Evolutionary conservation across 92 coral and sea anemone species (phyloP).

Genomic region (Porites divaricata): DNA sequence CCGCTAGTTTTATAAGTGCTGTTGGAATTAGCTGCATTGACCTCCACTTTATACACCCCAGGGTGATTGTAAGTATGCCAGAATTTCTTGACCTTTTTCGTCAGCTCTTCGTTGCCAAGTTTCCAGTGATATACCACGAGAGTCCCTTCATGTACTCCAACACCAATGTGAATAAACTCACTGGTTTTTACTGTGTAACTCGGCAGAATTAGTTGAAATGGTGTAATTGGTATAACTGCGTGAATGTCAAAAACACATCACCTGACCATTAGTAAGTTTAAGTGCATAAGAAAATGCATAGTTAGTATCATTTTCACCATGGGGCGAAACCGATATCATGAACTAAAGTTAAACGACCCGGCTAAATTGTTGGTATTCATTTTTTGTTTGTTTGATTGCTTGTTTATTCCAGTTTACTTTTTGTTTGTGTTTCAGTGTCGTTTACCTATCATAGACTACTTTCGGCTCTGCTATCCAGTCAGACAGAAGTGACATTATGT

Average conservation of each 20-base stretch:
- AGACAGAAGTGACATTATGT: no score
- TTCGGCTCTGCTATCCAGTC: no score
- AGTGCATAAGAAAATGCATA: no score
- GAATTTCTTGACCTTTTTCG: slow-evolving; percentile 13
- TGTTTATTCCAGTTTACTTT: no score
- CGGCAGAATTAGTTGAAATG: background rate
- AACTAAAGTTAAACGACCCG: no score
- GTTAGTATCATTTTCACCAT: no score
- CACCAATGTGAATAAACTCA: slow-evolving; percentile 27
- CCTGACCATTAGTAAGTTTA: no score
- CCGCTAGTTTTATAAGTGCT: slow-evolving; percentile 55
- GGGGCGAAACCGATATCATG: no score
- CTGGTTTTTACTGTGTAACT: slow-evolving; percentile 14
- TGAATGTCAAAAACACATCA: background rate
- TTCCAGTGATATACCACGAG: slow-evolving; percentile 65
- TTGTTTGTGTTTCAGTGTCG: no score
- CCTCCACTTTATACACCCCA: slow-evolving; percentile 63
- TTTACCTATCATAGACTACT: no score
- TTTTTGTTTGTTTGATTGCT: no score
- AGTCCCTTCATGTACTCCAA: slow-evolving; percentile 64
- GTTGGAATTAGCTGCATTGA: slow-evolving; percentile 60
- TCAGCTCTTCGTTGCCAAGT: slow-evolving; percentile 61
- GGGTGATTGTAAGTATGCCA: slow-evolving; percentile 49
- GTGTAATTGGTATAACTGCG: slow-evolving; percentile 32
- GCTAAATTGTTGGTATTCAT: no score